Evolutionary conservation across 2,113 vertebrate species (phyloP).

Genomic region (Pungitius pungitius): DNA sequence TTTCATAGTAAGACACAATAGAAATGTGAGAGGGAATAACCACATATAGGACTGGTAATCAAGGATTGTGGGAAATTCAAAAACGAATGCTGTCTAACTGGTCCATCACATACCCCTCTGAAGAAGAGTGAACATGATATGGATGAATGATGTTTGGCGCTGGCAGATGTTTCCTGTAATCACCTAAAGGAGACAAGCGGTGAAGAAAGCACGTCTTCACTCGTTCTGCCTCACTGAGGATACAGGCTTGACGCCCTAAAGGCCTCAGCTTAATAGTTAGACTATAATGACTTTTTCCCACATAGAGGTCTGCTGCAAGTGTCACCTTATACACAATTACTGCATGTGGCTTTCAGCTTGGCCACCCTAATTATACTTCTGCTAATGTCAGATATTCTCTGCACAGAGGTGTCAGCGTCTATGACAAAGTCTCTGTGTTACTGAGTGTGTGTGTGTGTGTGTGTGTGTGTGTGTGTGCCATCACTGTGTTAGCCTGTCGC

Average conservation of each 20-base stretch:
- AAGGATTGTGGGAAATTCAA: too few species aligned
- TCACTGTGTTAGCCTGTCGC: not conserved
- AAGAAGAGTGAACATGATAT: not conserved
- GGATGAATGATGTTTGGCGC: slow-evolving; percentile 6
- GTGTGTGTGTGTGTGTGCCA: not conserved
- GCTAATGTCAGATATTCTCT: slow-evolving; percentile 24
- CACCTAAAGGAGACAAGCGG: slow-evolving; percentile 19
- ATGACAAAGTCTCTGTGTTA: not conserved
- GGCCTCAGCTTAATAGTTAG: slow-evolving; percentile 56
- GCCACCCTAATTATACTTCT: slow-evolving; percentile 41
- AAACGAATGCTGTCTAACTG: too few species aligned
- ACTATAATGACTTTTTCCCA: slow-evolving; percentile 71
- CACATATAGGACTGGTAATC: too few species aligned
- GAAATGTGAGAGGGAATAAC: too few species aligned
- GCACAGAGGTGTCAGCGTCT: slow-evolving; percentile 22
- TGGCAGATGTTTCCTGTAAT: not conserved
- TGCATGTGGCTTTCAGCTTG: slow-evolving; percentile 37
- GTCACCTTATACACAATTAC: slow-evolving; percentile 50
- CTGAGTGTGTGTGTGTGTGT: not conserved
- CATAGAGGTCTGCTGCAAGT: slow-evolving; percentile 54
- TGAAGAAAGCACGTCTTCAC: slow-evolving; percentile 22
- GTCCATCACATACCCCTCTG: not conserved
- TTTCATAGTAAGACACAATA: too few species aligned
- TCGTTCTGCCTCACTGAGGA: slow-evolving; percentile 46
- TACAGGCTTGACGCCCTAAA: slow-evolving; percentile 39